These are phyloP conservation scores for Cylloceria caligata DNA, from an alignment of 2,888 invertebrate genomes.

Conservation along the genomic window DNA sequence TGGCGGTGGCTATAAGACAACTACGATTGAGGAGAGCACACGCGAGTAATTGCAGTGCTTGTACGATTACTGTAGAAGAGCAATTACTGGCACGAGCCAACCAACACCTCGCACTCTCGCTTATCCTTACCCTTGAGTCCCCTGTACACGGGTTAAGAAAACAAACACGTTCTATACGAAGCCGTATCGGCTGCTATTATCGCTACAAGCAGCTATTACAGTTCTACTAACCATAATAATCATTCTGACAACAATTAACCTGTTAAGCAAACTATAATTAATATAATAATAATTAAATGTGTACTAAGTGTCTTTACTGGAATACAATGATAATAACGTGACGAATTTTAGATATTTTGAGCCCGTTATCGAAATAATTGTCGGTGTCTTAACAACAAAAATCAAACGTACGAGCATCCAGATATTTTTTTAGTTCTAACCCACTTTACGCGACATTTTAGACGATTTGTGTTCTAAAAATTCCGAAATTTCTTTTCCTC, in stretches of 20 bases:
- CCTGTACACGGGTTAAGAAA: not conserved
- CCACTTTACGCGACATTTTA: too few species aligned
- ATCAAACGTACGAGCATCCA: too few species aligned
- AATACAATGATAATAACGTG: not conserved
- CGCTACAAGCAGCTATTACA: conserved; percentile 18
- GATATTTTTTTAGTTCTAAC: too few species aligned
- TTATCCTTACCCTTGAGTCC: conserved; percentile 53
- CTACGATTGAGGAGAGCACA: conserved; percentile 56
- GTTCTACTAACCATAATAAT: conserved; percentile 25
- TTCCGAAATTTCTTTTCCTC: too few species aligned
- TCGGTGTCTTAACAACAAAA: too few species aligned
- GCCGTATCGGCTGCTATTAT: conserved; percentile 12
- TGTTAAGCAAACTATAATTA: not conserved
- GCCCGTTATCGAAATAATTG: too few species aligned
- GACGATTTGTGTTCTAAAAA: too few species aligned
- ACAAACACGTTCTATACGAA: conserved; percentile 13
- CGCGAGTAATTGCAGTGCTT: conserved; percentile 63
- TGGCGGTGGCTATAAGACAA: not conserved
- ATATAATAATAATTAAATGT: conserved; percentile 8
- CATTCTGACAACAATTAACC: conserved; percentile 41
- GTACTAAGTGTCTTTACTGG: not conserved
- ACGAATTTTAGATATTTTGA: too few species aligned
- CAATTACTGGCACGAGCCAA: conserved; percentile 65
- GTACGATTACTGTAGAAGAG: conserved; percentile 59
- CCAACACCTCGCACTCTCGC: conserved; percentile 39